Base-by-base conservation (phyloP, 2,113 vertebrate genomes). In the Regulus satrapa region DNA sequence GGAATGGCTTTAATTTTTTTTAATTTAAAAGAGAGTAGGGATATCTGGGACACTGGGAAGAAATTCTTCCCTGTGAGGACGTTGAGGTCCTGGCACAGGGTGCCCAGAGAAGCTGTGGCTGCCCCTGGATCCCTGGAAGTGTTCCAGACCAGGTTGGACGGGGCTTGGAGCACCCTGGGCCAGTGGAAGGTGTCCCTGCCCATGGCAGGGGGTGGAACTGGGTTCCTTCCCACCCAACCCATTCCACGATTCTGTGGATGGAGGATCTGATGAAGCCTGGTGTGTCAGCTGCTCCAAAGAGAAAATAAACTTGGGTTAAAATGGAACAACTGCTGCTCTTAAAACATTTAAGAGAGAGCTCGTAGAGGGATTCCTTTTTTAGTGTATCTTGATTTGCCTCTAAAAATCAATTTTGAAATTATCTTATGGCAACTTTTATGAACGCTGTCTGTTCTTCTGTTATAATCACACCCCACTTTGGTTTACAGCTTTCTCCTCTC, bases 331-430 rank as follows among this genome's bases (percentile, higher is more conserved):
- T 76, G 59, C 74, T 64, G 48, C 80, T 92, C 62, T 66, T 74
- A 31, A 75, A 77, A 36, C 45, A 23, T 66, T 85, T 54, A 49
- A n/a, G 24, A 46, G 71, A 38, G 58, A 38, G n/a, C 71, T 73
- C 5, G 0, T 32, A n/a, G 67, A 69, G 32, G 40, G 24, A 25
- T 73, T 67, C 76, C 28, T 58, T 54, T 85, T 86, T 55, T 36
- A 78, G 38, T 26, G 18, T 63, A 10, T 86, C 82, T 97, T 86
- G 63, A 86, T 92, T 95, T 92, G 79, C 40, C 55, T 94, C 88
- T 77, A 18, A 92, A 93, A 94, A 84, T 92, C 72, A 73, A 74
- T 91, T 92, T n/a, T 62, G 43, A 74, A 69, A 91, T 68, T 18
- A 86, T 77, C 73, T 93, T 74, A 61, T 32, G 48, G 64, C 77